These are phyloP conservation scores for Bombylius discolor DNA, from an alignment of 2,888 invertebrate genomes.

Conservation along the genomic window DNA sequence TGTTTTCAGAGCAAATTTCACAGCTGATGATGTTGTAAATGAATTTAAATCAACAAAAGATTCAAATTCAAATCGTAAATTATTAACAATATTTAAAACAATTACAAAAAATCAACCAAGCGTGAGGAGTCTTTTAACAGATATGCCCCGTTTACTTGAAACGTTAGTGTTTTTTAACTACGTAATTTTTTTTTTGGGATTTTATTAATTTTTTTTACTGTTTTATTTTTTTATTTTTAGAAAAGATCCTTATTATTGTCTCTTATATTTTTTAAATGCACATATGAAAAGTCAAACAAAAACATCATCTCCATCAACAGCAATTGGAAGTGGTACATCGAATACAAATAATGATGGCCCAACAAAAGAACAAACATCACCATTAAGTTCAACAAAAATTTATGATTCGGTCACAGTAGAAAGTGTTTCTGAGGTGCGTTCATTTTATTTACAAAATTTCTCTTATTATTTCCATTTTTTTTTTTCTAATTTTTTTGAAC, in stretches of 20 bases:
- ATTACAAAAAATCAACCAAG: slow-evolving; percentile 28
- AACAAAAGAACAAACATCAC: background rate
- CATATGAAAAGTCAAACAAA: slow-evolving; percentile 19
- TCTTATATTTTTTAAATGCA: slow-evolving; percentile 26
- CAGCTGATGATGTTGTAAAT: slow-evolving; percentile 26
- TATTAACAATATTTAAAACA: slow-evolving; percentile 25
- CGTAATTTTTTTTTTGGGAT: too few species aligned
- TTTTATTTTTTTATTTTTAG: slow-evolving; percentile 16
- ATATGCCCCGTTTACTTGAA: slow-evolving; percentile 22
- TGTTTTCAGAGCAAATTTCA: slow-evolving; percentile 23
- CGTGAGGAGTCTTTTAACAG: slow-evolving; percentile 21
- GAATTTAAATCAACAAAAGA: slow-evolving; percentile 28
- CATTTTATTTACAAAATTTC: background rate
- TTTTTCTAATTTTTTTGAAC: background rate
- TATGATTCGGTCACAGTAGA: slow-evolving; percentile 20
- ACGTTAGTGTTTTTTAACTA: slow-evolving; percentile 17
- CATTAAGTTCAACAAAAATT: slow-evolving; percentile 19
- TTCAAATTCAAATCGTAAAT: slow-evolving; percentile 22
- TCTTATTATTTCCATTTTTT: background rate
- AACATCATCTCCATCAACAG: slow-evolving; percentile 22
- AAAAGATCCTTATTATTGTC: slow-evolving; percentile 30
- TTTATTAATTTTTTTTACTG: background rate
- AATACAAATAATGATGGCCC: background rate
- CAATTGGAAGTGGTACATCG: background rate
- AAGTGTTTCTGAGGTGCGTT: slow-evolving; percentile 24